phyloP scores from a whole-genome alignment of 1,140 invertebrate species.

The Coelopa frigida region DNA sequence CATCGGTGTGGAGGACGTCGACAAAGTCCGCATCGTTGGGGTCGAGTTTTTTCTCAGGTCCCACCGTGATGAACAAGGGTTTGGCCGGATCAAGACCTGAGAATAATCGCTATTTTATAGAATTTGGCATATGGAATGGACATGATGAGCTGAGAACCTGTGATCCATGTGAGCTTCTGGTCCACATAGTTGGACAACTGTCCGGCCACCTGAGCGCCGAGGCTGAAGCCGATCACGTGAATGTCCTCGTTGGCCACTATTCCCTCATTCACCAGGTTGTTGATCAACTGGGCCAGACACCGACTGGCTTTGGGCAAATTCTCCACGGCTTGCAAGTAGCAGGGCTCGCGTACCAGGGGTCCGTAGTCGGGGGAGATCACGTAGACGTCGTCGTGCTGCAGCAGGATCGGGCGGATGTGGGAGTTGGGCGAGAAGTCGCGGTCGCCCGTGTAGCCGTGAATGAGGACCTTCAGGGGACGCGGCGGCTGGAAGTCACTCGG shows the following conservation, averaged over 20 bases:
- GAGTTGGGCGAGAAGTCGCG: slow-evolving; percentile 52
- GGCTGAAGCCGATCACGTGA: slow-evolving; percentile 85
- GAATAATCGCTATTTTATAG: too few species aligned
- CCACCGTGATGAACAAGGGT: slow-evolving; percentile 49
- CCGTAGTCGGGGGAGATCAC: slow-evolving; percentile 56
- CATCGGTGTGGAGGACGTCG: slow-evolving; percentile 59
- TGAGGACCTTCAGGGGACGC: slow-evolving; percentile 53
- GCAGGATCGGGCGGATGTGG: slow-evolving; percentile 50
- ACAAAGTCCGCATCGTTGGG: slow-evolving; percentile 50
- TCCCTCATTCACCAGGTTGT: slow-evolving; percentile 50
- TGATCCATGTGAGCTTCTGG: slow-evolving; percentile 48
- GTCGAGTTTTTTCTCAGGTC: slow-evolving; percentile 49
- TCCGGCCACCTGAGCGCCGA: slow-evolving; percentile 81
- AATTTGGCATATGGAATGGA: too few species aligned
- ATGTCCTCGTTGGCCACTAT: slow-evolving; percentile 54
- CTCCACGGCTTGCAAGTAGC: slow-evolving; percentile 51
- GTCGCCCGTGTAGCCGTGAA: slow-evolving; percentile 59
- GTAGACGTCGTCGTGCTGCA: slow-evolving; percentile 50
- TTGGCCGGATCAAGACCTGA: slow-evolving; percentile 57
- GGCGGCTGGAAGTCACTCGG: slow-evolving; percentile 48
- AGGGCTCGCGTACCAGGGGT: slow-evolving; percentile 48
- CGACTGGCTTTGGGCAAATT: slow-evolving; percentile 52
- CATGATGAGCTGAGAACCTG: too few species aligned
- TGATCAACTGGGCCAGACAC: slow-evolving; percentile 56
- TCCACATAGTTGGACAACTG: slow-evolving; percentile 60